phyloP scores from a whole-genome alignment of 2,888 invertebrate species.

The Colostygia pectinataria region DNA sequence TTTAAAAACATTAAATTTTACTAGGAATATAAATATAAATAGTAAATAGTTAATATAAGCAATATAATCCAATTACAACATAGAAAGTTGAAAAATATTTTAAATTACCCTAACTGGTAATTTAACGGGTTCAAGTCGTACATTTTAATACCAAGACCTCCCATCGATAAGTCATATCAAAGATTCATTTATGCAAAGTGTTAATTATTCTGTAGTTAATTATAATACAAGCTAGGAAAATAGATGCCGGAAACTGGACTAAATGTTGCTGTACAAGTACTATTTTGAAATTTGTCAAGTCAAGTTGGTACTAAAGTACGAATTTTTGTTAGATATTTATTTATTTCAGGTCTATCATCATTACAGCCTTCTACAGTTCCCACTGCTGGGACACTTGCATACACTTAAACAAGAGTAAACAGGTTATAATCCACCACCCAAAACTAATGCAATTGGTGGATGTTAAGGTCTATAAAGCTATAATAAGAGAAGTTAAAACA shows the following conservation, averaged over 20 bases:
- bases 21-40: no score
- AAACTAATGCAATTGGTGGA: no score
- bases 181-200: constrained; percentile 70
- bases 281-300: constrained; percentile 31
- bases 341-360: no score
- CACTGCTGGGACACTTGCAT: no score
- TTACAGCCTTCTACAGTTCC: no score
- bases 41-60: no score
- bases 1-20: no score
- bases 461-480: no score
- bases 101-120: constrained; percentile 22
- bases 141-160: constrained; percentile 55
- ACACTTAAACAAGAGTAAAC: no score
- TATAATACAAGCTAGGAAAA: constrained; percentile 21
- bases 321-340: constrained; percentile 1
- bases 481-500: no score
- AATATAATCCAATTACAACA: constrained; percentile 3
- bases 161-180: constrained; percentile 58
- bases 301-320: no score
- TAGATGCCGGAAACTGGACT: constrained; percentile 21
- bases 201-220: constrained; percentile 49
- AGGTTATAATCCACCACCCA: no score
- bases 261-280: constrained; percentile 22
- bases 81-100: constrained; percentile 26
- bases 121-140: constrained; percentile 16